phyloP scores from a whole-genome alignment of 2,888 invertebrate genomes.

The Craniophora ligustri region DNA sequence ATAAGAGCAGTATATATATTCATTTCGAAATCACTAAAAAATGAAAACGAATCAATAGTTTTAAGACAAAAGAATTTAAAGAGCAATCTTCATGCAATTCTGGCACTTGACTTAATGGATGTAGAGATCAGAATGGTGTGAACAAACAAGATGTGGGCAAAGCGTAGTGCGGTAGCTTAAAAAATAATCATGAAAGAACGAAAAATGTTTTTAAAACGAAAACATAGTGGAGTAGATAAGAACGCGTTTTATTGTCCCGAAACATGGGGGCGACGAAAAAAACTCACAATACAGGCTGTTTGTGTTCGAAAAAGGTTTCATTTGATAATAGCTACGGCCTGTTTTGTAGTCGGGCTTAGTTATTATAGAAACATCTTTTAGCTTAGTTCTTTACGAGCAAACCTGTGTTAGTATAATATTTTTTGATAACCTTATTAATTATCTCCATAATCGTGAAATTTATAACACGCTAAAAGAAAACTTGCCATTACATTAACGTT shows the following conservation, averaged over 20 bases:
- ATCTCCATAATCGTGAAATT: too few relatives aligned
- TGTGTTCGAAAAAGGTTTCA: slow-evolving; percentile 32
- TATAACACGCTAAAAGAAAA: too few relatives aligned
- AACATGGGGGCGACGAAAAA: slow-evolving; percentile 76
- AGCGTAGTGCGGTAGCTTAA: slow-evolving; percentile 65
- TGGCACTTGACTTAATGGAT: neutral
- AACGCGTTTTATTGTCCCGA: slow-evolving; percentile 75
- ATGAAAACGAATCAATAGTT: slow-evolving; percentile 55
- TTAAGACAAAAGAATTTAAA: slow-evolving; percentile 52
- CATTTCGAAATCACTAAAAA: slow-evolving; percentile 53
- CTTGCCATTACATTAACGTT: too few relatives aligned
- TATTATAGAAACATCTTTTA: slow-evolving; percentile 1
- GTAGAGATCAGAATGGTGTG: slow-evolving; percentile 36
- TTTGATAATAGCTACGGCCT: slow-evolving; percentile 26
- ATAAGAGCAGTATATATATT: slow-evolving; percentile 55
- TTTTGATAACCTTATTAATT: neutral
- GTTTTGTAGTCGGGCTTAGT: slow-evolving; percentile 6
- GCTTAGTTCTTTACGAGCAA: neutral
- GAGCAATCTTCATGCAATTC: slow-evolving; percentile 1
- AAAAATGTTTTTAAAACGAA: slow-evolving; percentile 77
- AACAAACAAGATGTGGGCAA: slow-evolving; percentile 62
- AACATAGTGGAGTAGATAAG: slow-evolving; percentile 80
- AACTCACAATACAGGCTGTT: slow-evolving; percentile 57
- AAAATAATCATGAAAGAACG: slow-evolving; percentile 71
- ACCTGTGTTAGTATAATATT: neutral